Conservation (phyloP, 2,113 vertebrate genomes). For the Beaufortia kweichowensis region DNA sequence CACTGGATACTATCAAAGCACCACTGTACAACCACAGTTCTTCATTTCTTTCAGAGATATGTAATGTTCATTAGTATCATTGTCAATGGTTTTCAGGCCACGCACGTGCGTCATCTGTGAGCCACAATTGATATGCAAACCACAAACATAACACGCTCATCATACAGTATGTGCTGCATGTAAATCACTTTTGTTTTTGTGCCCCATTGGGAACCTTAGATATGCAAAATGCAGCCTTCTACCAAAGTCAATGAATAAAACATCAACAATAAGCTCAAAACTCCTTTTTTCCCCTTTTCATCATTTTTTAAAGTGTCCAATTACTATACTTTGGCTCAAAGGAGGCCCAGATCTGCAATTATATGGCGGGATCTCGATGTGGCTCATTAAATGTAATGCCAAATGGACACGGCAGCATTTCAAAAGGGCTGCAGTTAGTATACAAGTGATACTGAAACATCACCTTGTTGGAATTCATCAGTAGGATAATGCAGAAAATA, state of each 20-base stretch:
- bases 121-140: background rate
- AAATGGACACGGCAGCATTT: conserved; percentile 16
- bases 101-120: background rate
- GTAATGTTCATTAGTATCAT: too few species aligned
- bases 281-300: conserved; percentile 18
- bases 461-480: background rate
- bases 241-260: conserved; percentile 20
- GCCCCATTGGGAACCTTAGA: background rate
- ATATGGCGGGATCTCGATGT: background rate
- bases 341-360: background rate
- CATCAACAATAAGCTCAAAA: conserved; percentile 22
- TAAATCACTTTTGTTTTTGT: background rate
- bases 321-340: conserved; percentile 7
- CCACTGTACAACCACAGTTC: background rate
- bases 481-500: background rate
- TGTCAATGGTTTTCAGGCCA: background rate
- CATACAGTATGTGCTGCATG: background rate
- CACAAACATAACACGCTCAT: background rate
- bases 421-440: background rate
- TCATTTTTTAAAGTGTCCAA: conserved; percentile 25
- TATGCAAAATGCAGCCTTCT: conserved; percentile 31
- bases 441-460: background rate
- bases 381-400: conserved; percentile 40
- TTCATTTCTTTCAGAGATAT: background rate
- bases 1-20: background rate